phyloP scores from a whole-genome alignment of 1,140 invertebrate species.

The Drosophila subpulchrella region DNA sequence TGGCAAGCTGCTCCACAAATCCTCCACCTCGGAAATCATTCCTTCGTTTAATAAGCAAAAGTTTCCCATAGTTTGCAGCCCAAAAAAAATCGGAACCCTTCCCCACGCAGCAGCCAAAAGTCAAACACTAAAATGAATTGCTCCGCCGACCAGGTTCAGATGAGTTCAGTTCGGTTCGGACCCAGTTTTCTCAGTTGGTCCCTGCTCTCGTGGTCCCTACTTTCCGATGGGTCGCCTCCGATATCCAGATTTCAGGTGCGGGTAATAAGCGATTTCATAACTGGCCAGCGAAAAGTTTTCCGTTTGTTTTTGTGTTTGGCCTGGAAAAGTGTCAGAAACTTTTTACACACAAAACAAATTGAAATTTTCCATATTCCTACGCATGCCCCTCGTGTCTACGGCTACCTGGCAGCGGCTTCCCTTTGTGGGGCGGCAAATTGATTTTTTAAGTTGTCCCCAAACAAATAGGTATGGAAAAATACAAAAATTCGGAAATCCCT shows the following conservation, averaged over 20 bases:
- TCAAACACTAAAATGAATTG: slow-evolving; percentile 38
- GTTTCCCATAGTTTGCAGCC: slow-evolving; percentile 30
- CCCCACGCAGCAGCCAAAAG: slow-evolving; percentile 11
- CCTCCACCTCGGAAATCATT: background rate
- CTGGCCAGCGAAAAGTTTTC: slow-evolving; percentile 46
- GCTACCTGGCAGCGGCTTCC: slow-evolving; percentile 43
- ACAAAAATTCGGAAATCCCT: slow-evolving; percentile 28
- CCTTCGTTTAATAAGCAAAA: slow-evolving; percentile 42
- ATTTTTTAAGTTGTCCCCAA: slow-evolving; percentile 60
- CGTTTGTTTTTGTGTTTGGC: slow-evolving; percentile 52
- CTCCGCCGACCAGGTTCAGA: background rate
- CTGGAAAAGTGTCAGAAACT: slow-evolving; percentile 64
- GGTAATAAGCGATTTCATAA: slow-evolving; percentile 41
- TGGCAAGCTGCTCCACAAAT: slow-evolving; percentile 29
- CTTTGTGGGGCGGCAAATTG: slow-evolving; percentile 46
- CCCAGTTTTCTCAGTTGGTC: background rate
- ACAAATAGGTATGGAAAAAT: slow-evolving; percentile 47
- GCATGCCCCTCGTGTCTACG: slow-evolving; percentile 6
- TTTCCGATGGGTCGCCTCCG: background rate
- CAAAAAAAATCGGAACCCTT: background rate
- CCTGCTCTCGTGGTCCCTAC: background rate
- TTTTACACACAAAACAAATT: slow-evolving; percentile 59
- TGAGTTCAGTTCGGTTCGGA: slow-evolving; percentile 7
- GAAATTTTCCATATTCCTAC: slow-evolving; percentile 63
- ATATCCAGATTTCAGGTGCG: slow-evolving; percentile 13